phyloP scores from a whole-genome alignment of 2,113 vertebrate species.

The Benitochromis conjunctus region DNA sequence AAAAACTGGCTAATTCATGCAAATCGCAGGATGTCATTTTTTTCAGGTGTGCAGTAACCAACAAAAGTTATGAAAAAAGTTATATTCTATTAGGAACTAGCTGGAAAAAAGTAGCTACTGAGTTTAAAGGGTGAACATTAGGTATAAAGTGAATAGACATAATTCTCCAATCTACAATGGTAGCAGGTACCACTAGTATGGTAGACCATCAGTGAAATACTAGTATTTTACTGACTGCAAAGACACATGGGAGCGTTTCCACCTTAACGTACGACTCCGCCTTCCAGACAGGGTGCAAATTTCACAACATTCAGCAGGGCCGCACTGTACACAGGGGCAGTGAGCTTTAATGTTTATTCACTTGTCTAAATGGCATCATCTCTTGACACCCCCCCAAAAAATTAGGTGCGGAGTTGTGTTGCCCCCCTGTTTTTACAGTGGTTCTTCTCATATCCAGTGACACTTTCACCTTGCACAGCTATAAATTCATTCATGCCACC shows the following conservation, averaged over 20 bases:
- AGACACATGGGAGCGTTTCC: not conserved
- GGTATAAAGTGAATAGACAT: too few species aligned
- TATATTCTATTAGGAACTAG: not conserved
- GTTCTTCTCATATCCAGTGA: not conserved
- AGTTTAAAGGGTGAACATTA: not conserved
- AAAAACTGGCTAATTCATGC: not conserved
- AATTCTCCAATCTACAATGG: not conserved
- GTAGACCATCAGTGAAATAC: not conserved
- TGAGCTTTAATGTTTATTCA: not conserved
- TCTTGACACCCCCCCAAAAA: not conserved
- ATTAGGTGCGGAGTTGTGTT: not conserved
- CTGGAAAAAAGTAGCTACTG: not conserved
- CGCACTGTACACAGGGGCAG: too few species aligned
- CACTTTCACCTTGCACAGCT: not conserved
- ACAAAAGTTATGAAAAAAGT: not conserved
- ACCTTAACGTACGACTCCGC: not conserved
- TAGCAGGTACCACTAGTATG: not conserved
- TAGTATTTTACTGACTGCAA: not conserved
- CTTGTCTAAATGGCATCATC: not conserved
- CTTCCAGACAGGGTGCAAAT: not conserved
- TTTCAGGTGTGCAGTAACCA: not conserved
- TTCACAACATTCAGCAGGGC: not conserved
- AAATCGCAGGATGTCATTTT: not conserved
- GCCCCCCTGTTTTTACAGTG: not conserved
- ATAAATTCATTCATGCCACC: constrained; percentile 5